Conservation (phyloP, 2,888 invertebrate species). For the Drosophila mettleri region DNA sequence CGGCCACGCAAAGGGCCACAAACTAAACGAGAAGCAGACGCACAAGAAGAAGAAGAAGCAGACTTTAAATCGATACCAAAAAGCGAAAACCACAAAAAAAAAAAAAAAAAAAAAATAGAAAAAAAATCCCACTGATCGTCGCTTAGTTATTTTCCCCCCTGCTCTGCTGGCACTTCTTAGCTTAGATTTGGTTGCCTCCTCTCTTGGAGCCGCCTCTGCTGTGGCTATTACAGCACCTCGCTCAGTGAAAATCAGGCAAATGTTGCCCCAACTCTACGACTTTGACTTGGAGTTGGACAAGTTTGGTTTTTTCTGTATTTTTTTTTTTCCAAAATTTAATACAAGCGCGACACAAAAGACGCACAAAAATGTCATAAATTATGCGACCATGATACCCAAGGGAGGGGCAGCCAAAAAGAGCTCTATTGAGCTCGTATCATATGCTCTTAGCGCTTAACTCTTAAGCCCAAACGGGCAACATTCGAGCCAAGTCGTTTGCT, state of each 20-base stretch:
- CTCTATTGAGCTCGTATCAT: slow-evolving; percentile 59
- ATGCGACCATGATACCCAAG: slow-evolving; percentile 73
- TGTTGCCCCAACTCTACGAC: slow-evolving; percentile 53
- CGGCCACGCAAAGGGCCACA: slow-evolving; percentile 52
- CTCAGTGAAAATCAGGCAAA: slow-evolving; percentile 71
- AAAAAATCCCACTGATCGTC: slow-evolving; percentile 70
- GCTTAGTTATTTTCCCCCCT: slow-evolving; percentile 59
- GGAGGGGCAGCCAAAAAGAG: slow-evolving; percentile 64
- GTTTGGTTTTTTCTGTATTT: slow-evolving; percentile 44
- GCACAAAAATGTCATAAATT: slow-evolving; percentile 83
- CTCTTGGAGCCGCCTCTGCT: slow-evolving; percentile 10
- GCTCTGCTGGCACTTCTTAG: slow-evolving; percentile 23
- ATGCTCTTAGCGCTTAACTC: slow-evolving; percentile 16
- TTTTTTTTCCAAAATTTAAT: slow-evolving; percentile 66
- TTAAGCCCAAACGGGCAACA: slow-evolving; percentile 37
- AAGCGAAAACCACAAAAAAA: slow-evolving; percentile 53
- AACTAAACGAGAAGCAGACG: slow-evolving; percentile 13
- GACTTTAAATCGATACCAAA: slow-evolving; percentile 61
- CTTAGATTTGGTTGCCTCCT: slow-evolving; percentile 56
- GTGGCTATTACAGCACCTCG: slow-evolving; percentile 51
- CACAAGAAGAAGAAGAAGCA: slow-evolving; percentile 19
- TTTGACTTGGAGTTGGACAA: slow-evolving; percentile 46
- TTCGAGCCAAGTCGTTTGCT: slow-evolving; percentile 46
- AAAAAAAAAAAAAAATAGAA: slow-evolving; percentile 9
- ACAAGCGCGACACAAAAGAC: slow-evolving; percentile 82